Evolutionary conservation across 92 coral and sea anemone genomes (phyloP).

Genomic region (Bergia puertoricense): DNA sequence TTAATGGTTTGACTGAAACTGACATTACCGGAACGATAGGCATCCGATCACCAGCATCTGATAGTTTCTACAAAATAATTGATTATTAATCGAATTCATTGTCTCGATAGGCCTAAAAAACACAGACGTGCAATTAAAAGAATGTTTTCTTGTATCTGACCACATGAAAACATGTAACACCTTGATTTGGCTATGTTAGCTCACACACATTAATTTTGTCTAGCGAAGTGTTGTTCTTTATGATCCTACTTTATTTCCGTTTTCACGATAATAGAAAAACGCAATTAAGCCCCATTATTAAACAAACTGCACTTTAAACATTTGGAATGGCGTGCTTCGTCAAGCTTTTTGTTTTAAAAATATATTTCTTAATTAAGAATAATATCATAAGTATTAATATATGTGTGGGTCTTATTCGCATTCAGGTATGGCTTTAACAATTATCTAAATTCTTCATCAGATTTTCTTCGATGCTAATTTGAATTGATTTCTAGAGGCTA

Average conservation of each 20-base stretch:
- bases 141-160: background rate
- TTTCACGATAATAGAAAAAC: too few relatives aligned
- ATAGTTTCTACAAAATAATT: too few relatives aligned
- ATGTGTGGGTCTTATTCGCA: background rate
- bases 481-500: background rate
- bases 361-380: too few relatives aligned
- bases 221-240: background rate
- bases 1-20: background rate
- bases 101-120: background rate
- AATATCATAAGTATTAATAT: background rate
- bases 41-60: background rate
- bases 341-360: background rate
- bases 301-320: too few relatives aligned
- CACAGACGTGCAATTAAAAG: background rate
- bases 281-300: too few relatives aligned
- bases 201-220: background rate
- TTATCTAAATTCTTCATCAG: background rate
- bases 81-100: background rate
- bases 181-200: background rate
- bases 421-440: background rate
- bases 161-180: background rate
- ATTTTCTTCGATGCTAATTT: background rate
- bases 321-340: background rate
- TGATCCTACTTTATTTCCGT: too few relatives aligned
- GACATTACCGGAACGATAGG: background rate